Evolutionary conservation across 64 coral and sea anemone species (phyloP).

Genomic region (Montipora efflorescens): DNA sequence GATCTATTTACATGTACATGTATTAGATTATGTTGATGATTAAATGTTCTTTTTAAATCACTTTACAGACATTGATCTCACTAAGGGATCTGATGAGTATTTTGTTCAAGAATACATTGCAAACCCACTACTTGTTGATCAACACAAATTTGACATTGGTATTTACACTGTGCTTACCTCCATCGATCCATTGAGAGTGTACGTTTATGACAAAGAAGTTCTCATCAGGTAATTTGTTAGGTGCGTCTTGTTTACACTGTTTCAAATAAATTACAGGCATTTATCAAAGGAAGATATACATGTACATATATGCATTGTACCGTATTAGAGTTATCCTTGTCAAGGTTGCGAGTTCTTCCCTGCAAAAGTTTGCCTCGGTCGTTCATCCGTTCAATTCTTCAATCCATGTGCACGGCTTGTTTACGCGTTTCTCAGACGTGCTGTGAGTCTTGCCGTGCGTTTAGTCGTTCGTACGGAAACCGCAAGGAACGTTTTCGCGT

Average conservation of each 20-base stretch:
- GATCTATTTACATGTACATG: too few relatives aligned
- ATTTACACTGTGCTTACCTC: constrained; percentile 93
- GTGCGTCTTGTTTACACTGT: background rate
- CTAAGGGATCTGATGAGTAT: constrained; percentile 64
- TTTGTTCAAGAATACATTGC: constrained; percentile 95
- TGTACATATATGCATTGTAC: too few relatives aligned
- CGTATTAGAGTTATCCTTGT: too few relatives aligned
- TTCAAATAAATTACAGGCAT: background rate
- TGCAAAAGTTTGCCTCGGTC: too few relatives aligned
- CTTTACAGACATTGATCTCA: constrained; percentile 79
- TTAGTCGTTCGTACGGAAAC: too few relatives aligned
- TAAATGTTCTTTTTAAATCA: background rate
- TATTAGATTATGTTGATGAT: too few relatives aligned
- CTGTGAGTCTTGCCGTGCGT: too few relatives aligned
- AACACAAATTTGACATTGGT: constrained; percentile 97
- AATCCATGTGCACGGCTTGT: background rate
- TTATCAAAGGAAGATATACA: background rate
- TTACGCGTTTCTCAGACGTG: background rate
- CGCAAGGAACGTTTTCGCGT: too few relatives aligned
- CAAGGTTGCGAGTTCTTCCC: too few relatives aligned
- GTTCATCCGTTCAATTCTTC: too few relatives aligned
- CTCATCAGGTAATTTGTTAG: constrained; percentile 77
- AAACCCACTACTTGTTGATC: constrained; percentile 90
- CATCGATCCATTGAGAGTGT: constrained; percentile 91
- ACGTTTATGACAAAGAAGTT: constrained; percentile 91